These are phyloP conservation scores for Lagopus muta DNA, from an alignment of 2,113 vertebrate species.

Conservation along the genomic window DNA sequence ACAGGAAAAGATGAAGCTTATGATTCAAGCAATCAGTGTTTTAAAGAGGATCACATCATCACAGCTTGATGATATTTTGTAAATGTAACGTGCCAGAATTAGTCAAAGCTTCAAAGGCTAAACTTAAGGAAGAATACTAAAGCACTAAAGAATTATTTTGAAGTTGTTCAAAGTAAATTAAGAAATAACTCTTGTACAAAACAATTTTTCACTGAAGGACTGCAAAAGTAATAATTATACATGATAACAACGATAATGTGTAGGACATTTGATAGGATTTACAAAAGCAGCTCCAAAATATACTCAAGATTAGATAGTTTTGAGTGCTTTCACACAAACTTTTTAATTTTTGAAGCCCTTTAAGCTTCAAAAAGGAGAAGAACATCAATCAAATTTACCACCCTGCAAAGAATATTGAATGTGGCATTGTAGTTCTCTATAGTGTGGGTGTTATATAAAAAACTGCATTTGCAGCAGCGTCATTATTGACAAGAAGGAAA, in stretches of 20 bases:
- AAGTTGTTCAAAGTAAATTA: background rate
- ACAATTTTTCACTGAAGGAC: background rate
- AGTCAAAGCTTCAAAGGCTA: background rate
- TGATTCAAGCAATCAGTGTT: background rate
- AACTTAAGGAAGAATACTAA: background rate
- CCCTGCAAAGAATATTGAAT: background rate
- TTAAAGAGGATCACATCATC: background rate
- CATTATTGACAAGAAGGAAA: background rate
- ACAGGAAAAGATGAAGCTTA: background rate
- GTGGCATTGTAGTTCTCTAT: background rate
- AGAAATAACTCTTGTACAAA: background rate
- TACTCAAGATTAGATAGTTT: background rate
- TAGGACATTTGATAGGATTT: background rate
- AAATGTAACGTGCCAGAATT: background rate
- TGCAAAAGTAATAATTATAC: fast-evolving
- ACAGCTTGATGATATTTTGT: background rate
- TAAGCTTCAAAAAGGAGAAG: background rate
- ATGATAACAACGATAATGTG: background rate
- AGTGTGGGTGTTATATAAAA: background rate
- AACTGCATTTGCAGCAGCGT: background rate
- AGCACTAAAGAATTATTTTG: background rate
- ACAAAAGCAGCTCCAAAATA: background rate
- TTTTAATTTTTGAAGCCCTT: background rate
- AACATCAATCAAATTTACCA: background rate
- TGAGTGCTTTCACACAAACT: background rate